These are phyloP conservation scores for Eutrigla gurnardus DNA, from an alignment of 2,797 vertebrate species.

Conservation along the genomic window DNA sequence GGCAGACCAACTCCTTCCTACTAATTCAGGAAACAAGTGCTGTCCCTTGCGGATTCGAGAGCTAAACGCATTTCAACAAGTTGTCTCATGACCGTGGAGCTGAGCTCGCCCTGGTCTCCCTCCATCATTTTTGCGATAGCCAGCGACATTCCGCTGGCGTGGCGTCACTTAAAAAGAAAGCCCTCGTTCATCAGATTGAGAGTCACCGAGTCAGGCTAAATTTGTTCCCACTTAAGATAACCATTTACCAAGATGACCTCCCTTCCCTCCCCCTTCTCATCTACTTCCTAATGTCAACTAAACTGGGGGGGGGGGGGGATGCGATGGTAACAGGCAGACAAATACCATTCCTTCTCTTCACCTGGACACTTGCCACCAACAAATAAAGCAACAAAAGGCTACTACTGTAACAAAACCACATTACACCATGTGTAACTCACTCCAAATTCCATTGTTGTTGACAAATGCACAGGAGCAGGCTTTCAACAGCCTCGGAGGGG, in stretches of 20 bases:
- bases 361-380: constrained; percentile 34
- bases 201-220: constrained; percentile 72
- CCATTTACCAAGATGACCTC: constrained; percentile 63
- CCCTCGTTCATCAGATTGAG: constrained; percentile 70
- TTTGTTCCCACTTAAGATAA: constrained; percentile 78
- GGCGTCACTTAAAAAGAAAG: constrained; percentile 73
- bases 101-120: constrained; percentile 34
- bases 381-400: constrained; percentile 20
- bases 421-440: constrained; percentile 46
- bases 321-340: constrained; percentile 52
- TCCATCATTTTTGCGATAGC: constrained; percentile 51
- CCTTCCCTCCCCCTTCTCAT: constrained; percentile 50
- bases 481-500: constrained; percentile 66
- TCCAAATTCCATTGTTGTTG: constrained; percentile 58
- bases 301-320: constrained; percentile 22
- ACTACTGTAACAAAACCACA: constrained; percentile 38
- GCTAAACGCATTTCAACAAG: constrained; percentile 36
- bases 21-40: constrained; percentile 62
- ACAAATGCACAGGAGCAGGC: constrained; percentile 69
- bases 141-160: constrained; percentile 71
- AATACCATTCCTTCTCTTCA: constrained; percentile 63
- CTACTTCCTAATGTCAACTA: constrained; percentile 69
- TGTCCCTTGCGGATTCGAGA: constrained; percentile 25
- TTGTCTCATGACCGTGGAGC: constrained; percentile 47
- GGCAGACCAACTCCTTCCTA: constrained; percentile 58